These are phyloP conservation scores for Threskiornis aethiopicus DNA, from an alignment of 2,797 vertebrate species.

Conservation along the genomic window DNA sequence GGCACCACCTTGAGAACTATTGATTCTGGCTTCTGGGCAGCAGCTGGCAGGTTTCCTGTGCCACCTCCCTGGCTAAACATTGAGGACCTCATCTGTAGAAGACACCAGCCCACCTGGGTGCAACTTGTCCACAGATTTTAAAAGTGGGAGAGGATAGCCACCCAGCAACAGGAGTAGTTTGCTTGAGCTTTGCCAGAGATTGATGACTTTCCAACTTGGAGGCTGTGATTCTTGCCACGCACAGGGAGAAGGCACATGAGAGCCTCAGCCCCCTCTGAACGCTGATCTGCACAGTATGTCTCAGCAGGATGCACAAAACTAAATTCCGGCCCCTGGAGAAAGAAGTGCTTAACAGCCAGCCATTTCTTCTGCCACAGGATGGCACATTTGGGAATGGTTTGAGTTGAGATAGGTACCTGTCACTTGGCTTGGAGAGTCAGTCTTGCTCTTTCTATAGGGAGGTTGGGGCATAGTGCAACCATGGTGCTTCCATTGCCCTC, in stretches of 20 bases:
- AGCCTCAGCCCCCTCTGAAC: rapidly evolving
- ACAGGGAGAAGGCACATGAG: rapidly evolving
- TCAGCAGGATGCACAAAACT: background rate
- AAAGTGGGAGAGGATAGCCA: background rate
- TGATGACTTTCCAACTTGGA: background rate
- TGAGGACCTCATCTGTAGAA: background rate
- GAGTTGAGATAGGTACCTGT: background rate
- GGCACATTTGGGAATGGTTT: background rate
- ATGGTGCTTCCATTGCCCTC: background rate
- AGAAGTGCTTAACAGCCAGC: background rate
- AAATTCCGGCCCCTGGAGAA: background rate
- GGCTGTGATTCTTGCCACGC: background rate
- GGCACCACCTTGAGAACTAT: background rate
- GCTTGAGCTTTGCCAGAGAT: background rate
- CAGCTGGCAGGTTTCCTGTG: background rate
- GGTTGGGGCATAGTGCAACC: background rate
- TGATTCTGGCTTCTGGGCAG: background rate
- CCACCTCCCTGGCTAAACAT: background rate
- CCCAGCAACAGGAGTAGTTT: background rate
- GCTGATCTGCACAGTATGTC: background rate
- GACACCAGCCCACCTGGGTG: background rate
- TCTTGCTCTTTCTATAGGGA: background rate
- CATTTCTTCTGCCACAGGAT: background rate
- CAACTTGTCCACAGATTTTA: background rate
- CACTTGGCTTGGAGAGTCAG: background rate